Conservation (phyloP, 2,888 invertebrate genomes). For the Heliconius ismenius region DNA sequence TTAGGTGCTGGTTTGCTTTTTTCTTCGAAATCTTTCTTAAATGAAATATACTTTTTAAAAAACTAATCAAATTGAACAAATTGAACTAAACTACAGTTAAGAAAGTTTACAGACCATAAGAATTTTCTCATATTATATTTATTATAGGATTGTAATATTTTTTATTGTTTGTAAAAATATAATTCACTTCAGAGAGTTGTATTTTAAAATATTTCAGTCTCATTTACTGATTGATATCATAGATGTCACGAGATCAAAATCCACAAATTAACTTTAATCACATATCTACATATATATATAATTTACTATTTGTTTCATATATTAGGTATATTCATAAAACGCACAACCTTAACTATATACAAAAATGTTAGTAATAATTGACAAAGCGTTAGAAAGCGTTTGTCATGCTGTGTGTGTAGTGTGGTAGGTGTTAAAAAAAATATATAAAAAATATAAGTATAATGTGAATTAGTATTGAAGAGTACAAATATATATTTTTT, state of each 20-base stretch:
- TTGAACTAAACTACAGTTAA: no score
- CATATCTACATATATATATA: background rate
- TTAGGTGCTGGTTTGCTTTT: background rate
- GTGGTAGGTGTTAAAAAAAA: background rate
- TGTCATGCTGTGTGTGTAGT: constrained; percentile 43
- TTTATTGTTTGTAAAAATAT: background rate
- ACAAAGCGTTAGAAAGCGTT: constrained; percentile 45
- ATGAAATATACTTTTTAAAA: background rate
- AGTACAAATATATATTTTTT: background rate
- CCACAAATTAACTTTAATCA: background rate
- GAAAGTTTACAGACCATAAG: no score
- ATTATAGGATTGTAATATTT: no score
- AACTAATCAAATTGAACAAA: background rate
- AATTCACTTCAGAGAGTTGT: background rate
- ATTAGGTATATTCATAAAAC: background rate
- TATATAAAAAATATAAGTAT: background rate
- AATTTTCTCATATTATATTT: no score
- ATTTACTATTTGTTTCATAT: background rate
- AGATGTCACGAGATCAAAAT: background rate
- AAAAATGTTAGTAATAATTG: constrained; percentile 40
- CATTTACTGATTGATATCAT: no score
- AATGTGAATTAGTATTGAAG: background rate
- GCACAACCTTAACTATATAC: background rate
- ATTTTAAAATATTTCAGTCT: no score
- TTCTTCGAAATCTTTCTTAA: background rate